phyloP scores from a whole-genome alignment of 2,113 vertebrate genomes.

The Bujurquina vittata region DNA sequence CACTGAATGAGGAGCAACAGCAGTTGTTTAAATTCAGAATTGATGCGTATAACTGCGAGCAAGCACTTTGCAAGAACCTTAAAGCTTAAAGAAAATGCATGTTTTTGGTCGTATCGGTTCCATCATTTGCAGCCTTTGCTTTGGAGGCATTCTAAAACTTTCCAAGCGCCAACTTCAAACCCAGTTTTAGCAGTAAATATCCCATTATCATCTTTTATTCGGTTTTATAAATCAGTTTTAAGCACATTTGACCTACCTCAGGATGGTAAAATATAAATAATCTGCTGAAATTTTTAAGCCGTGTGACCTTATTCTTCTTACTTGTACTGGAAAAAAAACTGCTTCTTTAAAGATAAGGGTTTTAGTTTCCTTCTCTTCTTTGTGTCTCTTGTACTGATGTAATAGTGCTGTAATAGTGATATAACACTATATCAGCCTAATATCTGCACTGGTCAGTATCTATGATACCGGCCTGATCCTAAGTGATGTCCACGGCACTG shows the following conservation, averaged over 20 bases:
- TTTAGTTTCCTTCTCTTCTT: too few species aligned
- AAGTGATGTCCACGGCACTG: background rate
- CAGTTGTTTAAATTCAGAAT: background rate
- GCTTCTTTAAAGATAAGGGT: too few species aligned
- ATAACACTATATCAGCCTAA: too few species aligned
- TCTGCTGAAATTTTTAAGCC: background rate
- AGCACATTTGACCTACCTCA: background rate
- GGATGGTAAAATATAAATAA: background rate
- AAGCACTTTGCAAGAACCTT: background rate
- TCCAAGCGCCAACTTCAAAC: background rate
- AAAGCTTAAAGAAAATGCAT: background rate
- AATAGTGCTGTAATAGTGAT: too few species aligned
- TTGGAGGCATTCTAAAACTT: background rate
- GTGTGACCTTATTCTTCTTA: background rate
- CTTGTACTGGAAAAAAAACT: background rate
- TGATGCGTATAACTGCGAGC: background rate
- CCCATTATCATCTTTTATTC: background rate
- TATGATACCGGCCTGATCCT: too few species aligned
- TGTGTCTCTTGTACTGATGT: too few species aligned
- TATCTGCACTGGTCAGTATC: too few species aligned
- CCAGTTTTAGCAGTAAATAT: background rate
- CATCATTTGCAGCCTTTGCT: background rate
- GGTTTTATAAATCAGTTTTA: background rate
- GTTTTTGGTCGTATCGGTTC: background rate
- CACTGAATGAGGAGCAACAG: too few species aligned